Percentiles rank a stretch among this genome's conserved stretches.
Evolutionary conservation across 2,888 invertebrate genomes (phyloP).

Genomic region (Drosophila cognata): DNA sequence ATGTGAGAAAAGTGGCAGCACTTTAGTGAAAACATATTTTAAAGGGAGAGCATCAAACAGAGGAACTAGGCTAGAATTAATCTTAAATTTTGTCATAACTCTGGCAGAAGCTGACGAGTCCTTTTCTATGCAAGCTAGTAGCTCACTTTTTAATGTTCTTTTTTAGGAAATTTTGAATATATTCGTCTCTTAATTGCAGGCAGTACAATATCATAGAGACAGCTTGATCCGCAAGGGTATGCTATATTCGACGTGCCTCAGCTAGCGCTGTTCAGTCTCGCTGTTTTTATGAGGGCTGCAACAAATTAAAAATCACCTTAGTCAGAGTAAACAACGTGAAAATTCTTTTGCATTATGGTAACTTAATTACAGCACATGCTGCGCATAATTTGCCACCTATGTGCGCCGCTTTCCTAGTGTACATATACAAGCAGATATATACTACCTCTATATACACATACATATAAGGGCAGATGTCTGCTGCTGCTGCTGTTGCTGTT

Average conservation of each 20-base stretch:
- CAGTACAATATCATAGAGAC: background rate
- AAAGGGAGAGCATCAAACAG: background rate
- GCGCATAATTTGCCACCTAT: conserved; percentile 64
- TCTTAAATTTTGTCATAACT: no score
- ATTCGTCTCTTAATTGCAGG: background rate
- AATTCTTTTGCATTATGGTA: conserved; percentile 37
- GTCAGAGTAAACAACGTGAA: background rate
- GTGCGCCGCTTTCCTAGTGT: conserved; percentile 53
- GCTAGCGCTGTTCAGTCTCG: background rate
- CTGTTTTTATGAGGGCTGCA: background rate
- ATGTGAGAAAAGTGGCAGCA: background rate
- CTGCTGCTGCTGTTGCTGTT: background rate
- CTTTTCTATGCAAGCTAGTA: background rate
- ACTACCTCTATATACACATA: background rate
- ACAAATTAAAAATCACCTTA: background rate
- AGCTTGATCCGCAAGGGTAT: background rate
- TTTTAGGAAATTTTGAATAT: background rate
- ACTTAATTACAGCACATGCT: conserved; percentile 63
- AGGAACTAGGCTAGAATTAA: background rate
- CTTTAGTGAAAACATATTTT: background rate
- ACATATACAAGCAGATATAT: conserved; percentile 27
- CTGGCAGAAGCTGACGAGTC: no score
- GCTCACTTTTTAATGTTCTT: background rate
- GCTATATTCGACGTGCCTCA: background rate
- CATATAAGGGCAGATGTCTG: conserved; percentile 35